Base-by-base conservation (phyloP, 2,113 vertebrate genomes). In the Bubo scandiacus region DNA sequence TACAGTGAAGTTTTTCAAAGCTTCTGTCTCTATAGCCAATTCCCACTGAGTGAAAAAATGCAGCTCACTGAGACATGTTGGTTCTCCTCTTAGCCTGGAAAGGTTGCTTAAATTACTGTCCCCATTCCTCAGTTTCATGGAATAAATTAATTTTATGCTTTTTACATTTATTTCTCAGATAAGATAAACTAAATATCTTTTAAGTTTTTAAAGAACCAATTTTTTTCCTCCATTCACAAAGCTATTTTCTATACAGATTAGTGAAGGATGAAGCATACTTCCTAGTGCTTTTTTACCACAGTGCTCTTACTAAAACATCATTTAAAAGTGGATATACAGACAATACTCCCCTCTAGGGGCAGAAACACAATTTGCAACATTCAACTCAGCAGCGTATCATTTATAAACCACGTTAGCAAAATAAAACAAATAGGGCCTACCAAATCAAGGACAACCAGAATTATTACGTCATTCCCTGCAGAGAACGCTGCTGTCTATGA, bases 281-380 rank as follows among this genome's bases (percentile, higher is more conserved):
- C 25, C 43, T 47, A 57, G 15, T 5, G 29, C 12, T 72, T 81
- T 68, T 52, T 57, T 38, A 63, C 8, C 16, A 59, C 63, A 38
- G 21, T 5, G 5, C 5, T 73, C 38, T 57, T 66, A 45, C 15
- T 9, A 1, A 42, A 65, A 11, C 12, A 18, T 29, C 8, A 4
- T n/a, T 63, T 66, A 3, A 19, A 88, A 86, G 70, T 36, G 52
- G 25, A 8, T 14, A 17, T 71, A 13, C 4, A 3, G 93, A 87
- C 96, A 97, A 97, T 55, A 65, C 94, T 93, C 11, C 96, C 97
- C 89, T 96, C 96, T 97, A 96, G 95, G 78, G 96, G 94, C 40
- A 74, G 27, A 81, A 86, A 68, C 32, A 49, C 81, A 93, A 83
- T 86, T 83, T 94, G 82, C 93, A 95, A 57, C 16, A 22, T 36